Evolutionary conservation across 2,797 vertebrate species (phyloP).

Genomic region (Parauchenoglanis ngamensis): DNA sequence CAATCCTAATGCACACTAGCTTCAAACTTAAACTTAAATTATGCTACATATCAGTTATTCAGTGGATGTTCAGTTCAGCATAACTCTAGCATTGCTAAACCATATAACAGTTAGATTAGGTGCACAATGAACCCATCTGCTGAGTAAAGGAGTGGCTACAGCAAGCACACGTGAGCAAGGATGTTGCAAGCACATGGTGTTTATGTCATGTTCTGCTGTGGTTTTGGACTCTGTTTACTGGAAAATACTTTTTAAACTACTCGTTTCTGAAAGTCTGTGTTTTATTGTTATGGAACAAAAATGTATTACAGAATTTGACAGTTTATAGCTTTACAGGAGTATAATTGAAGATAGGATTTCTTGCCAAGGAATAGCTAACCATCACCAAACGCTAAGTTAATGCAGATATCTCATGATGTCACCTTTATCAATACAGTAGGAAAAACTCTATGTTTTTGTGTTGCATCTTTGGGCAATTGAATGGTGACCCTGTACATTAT

Average conservation of each 20-base stretch:
- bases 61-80: not conserved
- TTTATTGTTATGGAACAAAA: conserved; percentile 27
- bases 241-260: conserved; percentile 33
- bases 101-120: not conserved
- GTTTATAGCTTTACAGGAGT: not conserved
- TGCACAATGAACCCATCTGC: not conserved
- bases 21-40: not conserved
- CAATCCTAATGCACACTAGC: not conserved
- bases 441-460: not conserved
- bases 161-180: not conserved
- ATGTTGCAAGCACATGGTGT: conserved; percentile 22
- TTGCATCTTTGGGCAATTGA: not conserved
- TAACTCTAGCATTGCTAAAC: not conserved
- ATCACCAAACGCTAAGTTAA: conserved; percentile 5
- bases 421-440: not conserved
- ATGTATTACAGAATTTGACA: conserved; percentile 22
- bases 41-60: not conserved
- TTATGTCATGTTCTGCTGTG: conserved; percentile 31
- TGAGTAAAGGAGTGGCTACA: not conserved
- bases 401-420: conserved; percentile 1
- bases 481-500: not conserved
- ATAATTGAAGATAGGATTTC: not conserved
- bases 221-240: conserved; percentile 24
- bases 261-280: conserved; percentile 23
- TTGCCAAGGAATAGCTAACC: conserved; percentile 17